phyloP scores from a whole-genome alignment of 2,888 invertebrate genomes.

The Oxystoma pomonae region DNA sequence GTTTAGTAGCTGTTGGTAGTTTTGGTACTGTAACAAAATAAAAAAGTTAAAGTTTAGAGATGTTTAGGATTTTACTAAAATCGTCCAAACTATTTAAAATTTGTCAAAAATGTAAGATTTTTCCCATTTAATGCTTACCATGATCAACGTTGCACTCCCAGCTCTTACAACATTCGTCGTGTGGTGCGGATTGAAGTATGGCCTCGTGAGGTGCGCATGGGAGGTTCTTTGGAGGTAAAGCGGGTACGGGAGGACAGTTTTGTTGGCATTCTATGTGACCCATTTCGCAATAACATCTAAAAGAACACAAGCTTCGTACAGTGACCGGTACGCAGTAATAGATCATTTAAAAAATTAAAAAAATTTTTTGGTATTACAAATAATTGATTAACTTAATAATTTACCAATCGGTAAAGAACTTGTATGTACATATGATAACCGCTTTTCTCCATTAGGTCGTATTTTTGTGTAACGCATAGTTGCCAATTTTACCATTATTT shows the following conservation, averaged over 20 bases:
- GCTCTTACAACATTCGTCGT: conserved; percentile 80
- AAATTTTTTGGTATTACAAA: too few species aligned
- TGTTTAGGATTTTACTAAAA: background rate
- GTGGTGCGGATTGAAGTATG: conserved; percentile 60
- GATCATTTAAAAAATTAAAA: too few species aligned
- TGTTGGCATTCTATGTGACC: conserved; percentile 83
- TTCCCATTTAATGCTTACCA: too few species aligned
- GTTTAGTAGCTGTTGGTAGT: conserved; percentile 20
- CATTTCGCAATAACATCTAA: conserved; percentile 75
- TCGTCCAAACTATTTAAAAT: too few species aligned
- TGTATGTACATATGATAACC: too few species aligned
- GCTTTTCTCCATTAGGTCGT: too few species aligned
- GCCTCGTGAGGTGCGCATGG: conserved; percentile 68
- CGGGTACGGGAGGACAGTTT: conserved; percentile 72
- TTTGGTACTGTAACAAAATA: background rate
- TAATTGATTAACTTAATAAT: too few species aligned
- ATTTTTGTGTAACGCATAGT: too few species aligned
- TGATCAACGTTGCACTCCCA: conserved; percentile 59
- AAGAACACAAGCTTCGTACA: background rate
- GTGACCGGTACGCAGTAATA: too few species aligned
- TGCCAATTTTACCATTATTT: too few species aligned
- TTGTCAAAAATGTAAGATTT: too few species aligned
- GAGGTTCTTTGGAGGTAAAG: conserved; percentile 69
- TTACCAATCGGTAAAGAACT: too few species aligned
- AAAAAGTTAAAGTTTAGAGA: background rate